Conservation (phyloP, 2,113 vertebrate genomes). For the Zingel zingel region DNA sequence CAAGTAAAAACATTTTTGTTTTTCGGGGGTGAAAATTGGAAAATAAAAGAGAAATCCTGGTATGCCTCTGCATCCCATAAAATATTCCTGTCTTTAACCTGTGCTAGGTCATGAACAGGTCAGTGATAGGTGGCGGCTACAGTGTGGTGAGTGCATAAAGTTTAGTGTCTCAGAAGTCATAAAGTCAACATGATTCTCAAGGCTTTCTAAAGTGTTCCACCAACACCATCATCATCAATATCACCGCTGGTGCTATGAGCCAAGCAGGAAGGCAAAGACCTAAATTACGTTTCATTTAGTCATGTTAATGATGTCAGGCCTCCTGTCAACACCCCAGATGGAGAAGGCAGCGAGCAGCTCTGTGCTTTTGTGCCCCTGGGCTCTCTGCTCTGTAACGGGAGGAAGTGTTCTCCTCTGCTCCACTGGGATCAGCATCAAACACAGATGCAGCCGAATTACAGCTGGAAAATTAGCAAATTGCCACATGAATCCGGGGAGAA, state of each 20-base stretch:
- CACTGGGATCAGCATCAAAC: conserved; percentile 65
- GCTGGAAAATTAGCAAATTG: conserved; percentile 59
- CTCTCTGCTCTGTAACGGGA: conserved; percentile 24
- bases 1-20: background rate
- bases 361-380: conserved; percentile 38
- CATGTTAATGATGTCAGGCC: conserved; percentile 75
- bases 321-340: conserved; percentile 68
- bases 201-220: conserved; percentile 26
- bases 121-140: background rate
- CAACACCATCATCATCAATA: conserved; percentile 29
- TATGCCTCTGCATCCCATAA: conserved; percentile 1
- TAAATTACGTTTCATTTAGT: conserved; percentile 63
- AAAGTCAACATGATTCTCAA: conserved; percentile 44
- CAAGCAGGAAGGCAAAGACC: conserved; percentile 29
- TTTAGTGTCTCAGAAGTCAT: conserved; percentile 8
- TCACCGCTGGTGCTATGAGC: conserved; percentile 20
- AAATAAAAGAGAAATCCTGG: conserved; percentile 22
- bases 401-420: conserved; percentile 47
- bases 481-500: conserved; percentile 24
- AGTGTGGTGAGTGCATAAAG: background rate
- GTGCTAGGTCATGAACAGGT: background rate
- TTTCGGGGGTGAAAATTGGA: conserved; percentile 5
- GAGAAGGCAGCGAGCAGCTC: conserved; percentile 41
- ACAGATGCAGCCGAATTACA: conserved; percentile 47
- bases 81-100: conserved; percentile 1